Percentiles rank a stretch among this genome's conserved stretches.
These are phyloP conservation scores for Diglossa brunneiventris DNA, from an alignment of 2,113 vertebrate genomes.

Conservation along the genomic window DNA sequence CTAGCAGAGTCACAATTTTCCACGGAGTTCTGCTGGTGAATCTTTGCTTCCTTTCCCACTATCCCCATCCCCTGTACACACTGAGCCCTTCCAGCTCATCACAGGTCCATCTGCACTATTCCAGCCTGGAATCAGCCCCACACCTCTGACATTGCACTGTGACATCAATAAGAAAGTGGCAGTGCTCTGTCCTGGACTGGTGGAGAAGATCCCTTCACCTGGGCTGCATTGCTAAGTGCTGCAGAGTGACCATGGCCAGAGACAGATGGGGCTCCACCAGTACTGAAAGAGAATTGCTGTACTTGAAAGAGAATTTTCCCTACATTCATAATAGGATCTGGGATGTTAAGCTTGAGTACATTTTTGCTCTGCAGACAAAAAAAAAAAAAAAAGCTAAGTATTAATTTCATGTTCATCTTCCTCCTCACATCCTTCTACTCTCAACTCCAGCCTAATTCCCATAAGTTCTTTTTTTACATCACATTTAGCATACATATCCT, in stretches of 20 bases:
- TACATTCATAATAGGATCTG: background rate
- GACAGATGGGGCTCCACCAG: background rate
- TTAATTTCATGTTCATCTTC: background rate
- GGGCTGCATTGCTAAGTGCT: background rate
- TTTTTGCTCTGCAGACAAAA: background rate
- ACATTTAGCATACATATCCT: background rate
- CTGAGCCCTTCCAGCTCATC: background rate
- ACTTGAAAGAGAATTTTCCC: background rate
- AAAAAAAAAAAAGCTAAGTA: background rate
- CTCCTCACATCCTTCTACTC: background rate
- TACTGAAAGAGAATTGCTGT: background rate
- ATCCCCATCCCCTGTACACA: fast-evolving
- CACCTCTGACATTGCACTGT: background rate
- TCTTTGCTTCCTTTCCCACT: background rate
- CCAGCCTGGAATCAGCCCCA: background rate
- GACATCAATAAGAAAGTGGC: background rate
- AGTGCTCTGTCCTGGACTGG: background rate
- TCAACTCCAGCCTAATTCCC: background rate
- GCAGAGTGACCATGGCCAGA: background rate
- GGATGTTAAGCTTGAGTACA: background rate
- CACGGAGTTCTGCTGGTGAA: background rate
- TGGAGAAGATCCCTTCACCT: background rate
- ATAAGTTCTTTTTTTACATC: background rate
- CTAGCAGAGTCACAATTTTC: background rate
- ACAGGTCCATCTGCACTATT: too few relatives aligned